Evolutionary conservation across 2,113 vertebrate genomes (phyloP).

Genomic region (Zonotrichia leucophrys): DNA sequence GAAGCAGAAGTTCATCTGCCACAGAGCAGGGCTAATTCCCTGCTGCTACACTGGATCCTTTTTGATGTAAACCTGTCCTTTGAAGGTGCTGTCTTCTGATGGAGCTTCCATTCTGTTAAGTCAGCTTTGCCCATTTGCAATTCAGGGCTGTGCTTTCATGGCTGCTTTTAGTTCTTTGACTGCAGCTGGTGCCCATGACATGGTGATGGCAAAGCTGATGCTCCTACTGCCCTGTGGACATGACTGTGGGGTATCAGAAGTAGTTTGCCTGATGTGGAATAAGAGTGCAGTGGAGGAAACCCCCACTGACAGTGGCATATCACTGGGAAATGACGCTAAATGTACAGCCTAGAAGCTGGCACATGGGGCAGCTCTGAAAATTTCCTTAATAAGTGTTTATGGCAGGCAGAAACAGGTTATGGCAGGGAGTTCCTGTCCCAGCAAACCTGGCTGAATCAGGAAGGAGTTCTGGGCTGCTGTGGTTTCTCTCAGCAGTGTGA

Average conservation of each 20-base stretch:
- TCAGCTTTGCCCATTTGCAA: not conserved
- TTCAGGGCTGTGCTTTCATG: not conserved
- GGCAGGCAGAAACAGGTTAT: not conserved
- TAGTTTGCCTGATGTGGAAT: not conserved
- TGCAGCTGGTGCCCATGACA: not conserved
- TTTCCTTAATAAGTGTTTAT: not conserved
- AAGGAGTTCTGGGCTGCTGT: not conserved
- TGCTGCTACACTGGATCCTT: not conserved
- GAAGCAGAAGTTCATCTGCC: not conserved
- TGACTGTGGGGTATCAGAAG: not conserved
- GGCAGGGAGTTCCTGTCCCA: not conserved
- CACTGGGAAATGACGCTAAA: not conserved
- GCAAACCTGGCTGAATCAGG: not conserved
- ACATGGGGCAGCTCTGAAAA: not conserved
- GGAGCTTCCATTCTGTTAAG: not conserved
- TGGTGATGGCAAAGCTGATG: not conserved
- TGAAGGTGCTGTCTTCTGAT: not conserved
- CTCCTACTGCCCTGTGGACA: not conserved
- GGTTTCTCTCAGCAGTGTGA: not conserved
- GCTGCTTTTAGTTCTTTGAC: not conserved
- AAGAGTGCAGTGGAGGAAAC: not conserved
- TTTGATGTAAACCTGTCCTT: not conserved
- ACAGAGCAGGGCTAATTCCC: accelerated
- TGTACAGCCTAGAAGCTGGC: not conserved
- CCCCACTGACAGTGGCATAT: not conserved